Evolutionary conservation across 2,888 invertebrate genomes (phyloP).

Genomic region (Tenthredo scrophulariae): DNA sequence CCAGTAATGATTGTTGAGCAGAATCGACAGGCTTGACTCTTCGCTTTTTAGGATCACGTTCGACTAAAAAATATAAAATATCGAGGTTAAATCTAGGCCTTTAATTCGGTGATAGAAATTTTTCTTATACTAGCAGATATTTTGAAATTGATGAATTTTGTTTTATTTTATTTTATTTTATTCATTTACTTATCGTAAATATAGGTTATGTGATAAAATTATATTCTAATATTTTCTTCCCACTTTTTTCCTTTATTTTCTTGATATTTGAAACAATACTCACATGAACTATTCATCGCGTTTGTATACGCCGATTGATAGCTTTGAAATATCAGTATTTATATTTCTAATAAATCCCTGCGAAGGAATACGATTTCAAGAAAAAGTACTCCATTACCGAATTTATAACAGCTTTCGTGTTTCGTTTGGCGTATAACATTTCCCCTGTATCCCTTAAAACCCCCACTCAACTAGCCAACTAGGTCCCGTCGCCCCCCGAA

Average conservation of each 20-base stretch:
- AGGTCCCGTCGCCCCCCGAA: conserved; percentile 15
- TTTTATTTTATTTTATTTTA: neutral
- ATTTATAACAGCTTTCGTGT: neutral
- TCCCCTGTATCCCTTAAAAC: conserved; percentile 34
- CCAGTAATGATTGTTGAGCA: conserved; percentile 85
- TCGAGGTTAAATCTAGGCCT: neutral
- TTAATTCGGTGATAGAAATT: neutral
- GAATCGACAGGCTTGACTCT: conserved; percentile 90
- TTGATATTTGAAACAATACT: conserved; percentile 55
- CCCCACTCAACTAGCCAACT: conserved; percentile 18
- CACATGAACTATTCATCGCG: conserved; percentile 64
- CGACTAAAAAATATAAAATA: conserved; percentile 76
- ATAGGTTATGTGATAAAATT: conserved; percentile 21
- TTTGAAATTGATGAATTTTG: neutral
- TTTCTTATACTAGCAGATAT: neutral
- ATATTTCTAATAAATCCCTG: neutral
- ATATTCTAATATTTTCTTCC: neutral
- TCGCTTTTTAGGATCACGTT: conserved; percentile 89
- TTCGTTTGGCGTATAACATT: conserved; percentile 38
- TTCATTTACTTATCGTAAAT: neutral
- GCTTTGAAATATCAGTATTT: neutral
- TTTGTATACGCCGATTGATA: neutral
- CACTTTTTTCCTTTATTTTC: neutral
- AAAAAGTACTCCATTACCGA: neutral
- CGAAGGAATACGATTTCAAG: neutral